phyloP scores from a whole-genome alignment of 2,797 vertebrate genomes.

The Anisognathus igniventris region DNA sequence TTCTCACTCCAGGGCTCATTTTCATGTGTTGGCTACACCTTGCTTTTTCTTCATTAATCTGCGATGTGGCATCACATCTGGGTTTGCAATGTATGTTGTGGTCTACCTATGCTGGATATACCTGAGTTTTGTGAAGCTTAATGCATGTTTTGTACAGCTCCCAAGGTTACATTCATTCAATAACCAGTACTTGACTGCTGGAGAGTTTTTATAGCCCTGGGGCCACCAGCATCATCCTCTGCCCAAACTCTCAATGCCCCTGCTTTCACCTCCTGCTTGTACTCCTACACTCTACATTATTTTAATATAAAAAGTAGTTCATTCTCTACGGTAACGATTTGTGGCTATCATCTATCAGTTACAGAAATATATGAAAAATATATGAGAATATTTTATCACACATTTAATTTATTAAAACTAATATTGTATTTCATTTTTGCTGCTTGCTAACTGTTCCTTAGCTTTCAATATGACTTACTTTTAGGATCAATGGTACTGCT shows the following conservation, averaged over 20 bases:
- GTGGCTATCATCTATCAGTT: not conserved
- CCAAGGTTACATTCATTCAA: not conserved
- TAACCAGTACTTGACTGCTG: not conserved
- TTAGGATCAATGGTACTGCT: not conserved
- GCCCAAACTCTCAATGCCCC: not conserved
- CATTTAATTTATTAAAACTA: not conserved
- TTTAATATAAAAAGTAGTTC: not conserved
- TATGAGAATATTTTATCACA: not conserved
- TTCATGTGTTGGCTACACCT: not conserved
- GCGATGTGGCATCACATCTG: not conserved
- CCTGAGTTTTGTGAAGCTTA: not conserved
- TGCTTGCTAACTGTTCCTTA: not conserved
- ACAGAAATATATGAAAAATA: not conserved
- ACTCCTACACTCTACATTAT: not conserved
- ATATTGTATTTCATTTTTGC: not conserved
- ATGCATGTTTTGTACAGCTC: not conserved
- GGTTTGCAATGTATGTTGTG: not conserved
- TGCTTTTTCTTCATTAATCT: not conserved
- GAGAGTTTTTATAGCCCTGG: not conserved
- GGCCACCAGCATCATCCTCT: not conserved
- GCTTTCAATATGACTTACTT: not conserved
- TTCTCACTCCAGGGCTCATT: not conserved
- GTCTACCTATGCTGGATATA: not conserved
- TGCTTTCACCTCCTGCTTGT: not conserved
- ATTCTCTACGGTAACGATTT: not conserved